Evolutionary conservation across 2,797 vertebrate species (phyloP), one percentile per base, ranked within the genome.

Genomic region (Periophthalmus magnuspinnatus): DNA sequence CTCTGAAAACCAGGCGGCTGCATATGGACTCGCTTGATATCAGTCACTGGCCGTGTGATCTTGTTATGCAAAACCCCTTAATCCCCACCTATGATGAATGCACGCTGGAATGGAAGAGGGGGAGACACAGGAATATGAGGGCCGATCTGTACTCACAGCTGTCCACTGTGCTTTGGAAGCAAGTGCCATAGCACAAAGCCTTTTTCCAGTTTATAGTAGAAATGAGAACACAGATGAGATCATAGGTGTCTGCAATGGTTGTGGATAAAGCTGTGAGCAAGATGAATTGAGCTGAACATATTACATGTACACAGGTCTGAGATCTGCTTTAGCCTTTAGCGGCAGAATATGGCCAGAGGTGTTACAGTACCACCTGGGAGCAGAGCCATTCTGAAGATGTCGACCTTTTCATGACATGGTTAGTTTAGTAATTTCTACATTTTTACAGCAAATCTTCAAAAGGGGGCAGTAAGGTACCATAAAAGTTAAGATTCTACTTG

Each of bases 31-130:
- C 94, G 96, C 97, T 97, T 97, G 96, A 98, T 98, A 97, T 97
- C 96, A 97, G 95, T 96, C 97, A 98, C 95, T 98, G 97, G 96
- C 96, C 95, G 95, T 97, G 96, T 99, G 96, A 99, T 99, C 96
- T 97, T 97, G 97, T 99, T 98, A 98, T 97, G 96, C 95, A 97
- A 97, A 98, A 93, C 95, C 96, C 94, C 87, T 96, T 92, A 97
- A 98, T 97, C 96, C 96, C 95, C 94, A 96, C 95, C 96, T 96
- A 96, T 94, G 95, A 94, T 96, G 95, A 96, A 96, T 95, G 94
- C 94, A 94, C 94, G 84, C 82, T 84, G 87, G 87, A 90, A 85
- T 83, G 91, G 94, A 92, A 93, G 60, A 93, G 62, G 71, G 79
- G 75, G 69, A 87, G 81, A 87, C 82, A 84, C 72, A 62, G 77